Conservation (phyloP, 2,888 invertebrate species). For the Dolichopus griseipennis region DNA sequence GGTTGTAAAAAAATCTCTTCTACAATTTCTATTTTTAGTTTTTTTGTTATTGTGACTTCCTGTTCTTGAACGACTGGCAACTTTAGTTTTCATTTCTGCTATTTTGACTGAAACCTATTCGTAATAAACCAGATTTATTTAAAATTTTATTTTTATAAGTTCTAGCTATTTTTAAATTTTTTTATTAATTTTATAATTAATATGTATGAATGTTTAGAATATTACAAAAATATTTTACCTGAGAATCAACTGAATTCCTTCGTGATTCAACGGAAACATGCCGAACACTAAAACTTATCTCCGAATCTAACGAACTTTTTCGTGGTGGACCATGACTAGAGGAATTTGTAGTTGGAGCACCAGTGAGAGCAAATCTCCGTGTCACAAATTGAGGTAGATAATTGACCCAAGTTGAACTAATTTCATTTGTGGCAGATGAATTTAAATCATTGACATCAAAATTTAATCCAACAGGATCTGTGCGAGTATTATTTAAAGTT, state of each 20-base stretch:
- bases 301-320: conserved; percentile 57
- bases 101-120: conserved; percentile 60
- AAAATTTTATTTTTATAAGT: background rate
- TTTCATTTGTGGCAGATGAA: conserved; percentile 68
- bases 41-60: conserved; percentile 28
- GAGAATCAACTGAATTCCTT: conserved; percentile 80
- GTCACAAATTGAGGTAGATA: conserved; percentile 79
- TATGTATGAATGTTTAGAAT: background rate
- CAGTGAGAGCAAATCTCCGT: conserved; percentile 71
- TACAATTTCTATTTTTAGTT: conserved; percentile 33
- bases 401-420: conserved; percentile 88
- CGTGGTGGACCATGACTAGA: conserved; percentile 51
- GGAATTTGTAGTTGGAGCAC: conserved; percentile 43
- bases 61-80: conserved; percentile 47
- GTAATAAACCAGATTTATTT: background rate
- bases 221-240: conserved; percentile 42
- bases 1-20: conserved; percentile 34
- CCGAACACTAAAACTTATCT: conserved; percentile 67
- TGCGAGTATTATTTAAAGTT: conserved; percentile 75
- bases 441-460: conserved; percentile 55
- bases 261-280: conserved; percentile 80
- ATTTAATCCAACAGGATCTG: conserved; percentile 80
- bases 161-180: background rate
- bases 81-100: conserved; percentile 72
- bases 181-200: too few species aligned